Evolutionary conservation across 2,888 invertebrate species (phyloP), one percentile per base, ranked within the genome.

Genomic region (Suillia variegata): DNA sequence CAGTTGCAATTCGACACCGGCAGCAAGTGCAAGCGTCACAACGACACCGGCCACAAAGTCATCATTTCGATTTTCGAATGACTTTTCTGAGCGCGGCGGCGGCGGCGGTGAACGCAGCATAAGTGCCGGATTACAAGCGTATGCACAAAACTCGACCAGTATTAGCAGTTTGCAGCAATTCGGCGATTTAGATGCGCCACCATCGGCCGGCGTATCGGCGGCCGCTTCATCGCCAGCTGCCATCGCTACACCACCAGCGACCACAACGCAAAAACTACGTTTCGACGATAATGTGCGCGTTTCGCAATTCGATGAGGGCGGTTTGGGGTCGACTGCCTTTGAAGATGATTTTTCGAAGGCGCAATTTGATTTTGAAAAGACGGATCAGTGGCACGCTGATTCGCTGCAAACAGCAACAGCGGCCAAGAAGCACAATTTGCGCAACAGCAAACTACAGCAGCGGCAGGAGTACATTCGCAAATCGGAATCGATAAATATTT

Each of bases 401-500:
- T 56, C 67, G 2, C 13, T 65, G 48, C 65, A 62, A n/a, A 49
- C 24, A 18, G 62, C 61, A 4, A 61, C 62, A 4, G 51, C 68
- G 1, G 56, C 70, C 34, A 79, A 77, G 56, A 76, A 73, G 56
- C 80, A 81, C 50, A 77, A 79, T 62, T 54, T 84, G 63, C 65
- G 80, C 0, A 78, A 84, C 64, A 73, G 69, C 49, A 79, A 79
- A 56, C 51, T 80, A n/a, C 80, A 80, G 50, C 78, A 83, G 60
- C 80, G 82, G 2, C 88, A 89, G 63, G 85, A 86, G 57, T 87
- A 90, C 73, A 88, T 93, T 51, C 91, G 91, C 74, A 94, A 94
- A 80, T 94, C 94, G 0, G 94, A 94, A 76, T 94, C 94, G 2
- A 90, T 94, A 8, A 94, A 94, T 80, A 95, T 95, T 71, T 95